Evolutionary conservation across 2,113 vertebrate genomes (phyloP).

Genomic region (Brienomyrus brachyistius): DNA sequence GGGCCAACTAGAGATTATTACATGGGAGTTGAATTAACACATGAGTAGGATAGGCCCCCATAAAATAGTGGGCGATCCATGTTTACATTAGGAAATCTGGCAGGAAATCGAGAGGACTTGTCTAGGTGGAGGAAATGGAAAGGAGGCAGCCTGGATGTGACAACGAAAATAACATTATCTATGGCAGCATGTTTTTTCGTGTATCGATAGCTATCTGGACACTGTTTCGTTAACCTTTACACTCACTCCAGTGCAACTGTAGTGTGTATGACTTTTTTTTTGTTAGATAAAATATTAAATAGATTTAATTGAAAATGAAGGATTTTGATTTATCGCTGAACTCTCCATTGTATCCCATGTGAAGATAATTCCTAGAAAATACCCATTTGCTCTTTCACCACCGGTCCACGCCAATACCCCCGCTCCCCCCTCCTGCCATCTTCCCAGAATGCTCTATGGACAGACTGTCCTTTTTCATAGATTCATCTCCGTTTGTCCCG

Average conservation of each 20-base stretch:
- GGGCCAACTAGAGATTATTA: background rate
- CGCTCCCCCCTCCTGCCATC: background rate
- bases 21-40: conserved; percentile 1
- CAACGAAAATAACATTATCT: background rate
- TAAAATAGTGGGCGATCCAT: background rate
- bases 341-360: background rate
- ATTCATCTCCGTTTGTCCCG: background rate
- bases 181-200: too few species aligned
- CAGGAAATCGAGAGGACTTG: background rate
- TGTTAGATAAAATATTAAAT: background rate
- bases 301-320: background rate
- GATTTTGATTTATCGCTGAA: background rate
- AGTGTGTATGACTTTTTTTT: background rate
- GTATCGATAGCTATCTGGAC: background rate
- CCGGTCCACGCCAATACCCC: background rate
- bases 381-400: background rate
- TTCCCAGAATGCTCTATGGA: background rate
- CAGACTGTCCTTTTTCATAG: background rate
- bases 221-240: background rate
- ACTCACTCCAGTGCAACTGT: background rate
- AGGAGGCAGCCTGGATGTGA: background rate
- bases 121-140: background rate
- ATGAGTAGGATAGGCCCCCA: background rate
- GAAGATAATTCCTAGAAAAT: background rate
- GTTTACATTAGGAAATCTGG: background rate